A percentile compares a stretch with the other conserved stretches of the same genome.
Evolutionary conservation across 2,888 invertebrate genomes (phyloP).

Genomic region (Hypercompe scribonia): DNA sequence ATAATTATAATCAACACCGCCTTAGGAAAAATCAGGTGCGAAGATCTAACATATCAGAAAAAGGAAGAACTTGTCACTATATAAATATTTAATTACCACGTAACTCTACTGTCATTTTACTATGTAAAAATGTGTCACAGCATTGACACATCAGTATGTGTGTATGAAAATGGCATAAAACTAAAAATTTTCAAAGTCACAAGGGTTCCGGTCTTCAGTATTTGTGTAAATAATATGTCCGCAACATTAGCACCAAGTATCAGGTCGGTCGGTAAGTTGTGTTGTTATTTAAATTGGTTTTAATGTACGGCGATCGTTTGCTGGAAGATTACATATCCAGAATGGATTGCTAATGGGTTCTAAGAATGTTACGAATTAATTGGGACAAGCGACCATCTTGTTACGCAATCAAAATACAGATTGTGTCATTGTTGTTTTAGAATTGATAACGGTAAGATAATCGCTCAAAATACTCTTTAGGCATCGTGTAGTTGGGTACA

Average conservation of each 20-base stretch:
- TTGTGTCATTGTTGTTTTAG: slow-evolving; percentile 52
- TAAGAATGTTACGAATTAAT: slow-evolving; percentile 56
- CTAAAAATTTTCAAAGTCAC: neutral
- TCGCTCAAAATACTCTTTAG: slow-evolving; percentile 18
- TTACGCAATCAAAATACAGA: slow-evolving; percentile 49
- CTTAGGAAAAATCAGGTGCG: too few relatives aligned
- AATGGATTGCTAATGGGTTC: slow-evolving; percentile 46
- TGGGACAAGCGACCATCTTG: slow-evolving; percentile 48
- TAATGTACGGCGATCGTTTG: slow-evolving; percentile 5
- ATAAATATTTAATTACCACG: neutral
- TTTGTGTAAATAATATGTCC: neutral
- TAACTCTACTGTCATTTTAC: neutral
- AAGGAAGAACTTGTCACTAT: neutral
- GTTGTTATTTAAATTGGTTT: slow-evolving; percentile 31
- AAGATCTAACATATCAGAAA: too few relatives aligned
- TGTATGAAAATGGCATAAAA: neutral
- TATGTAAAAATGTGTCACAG: neutral
- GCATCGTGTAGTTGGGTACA: neutral
- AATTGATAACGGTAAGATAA: slow-evolving; percentile 36
- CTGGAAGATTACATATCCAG: slow-evolving; percentile 4
- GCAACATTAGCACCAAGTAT: neutral
- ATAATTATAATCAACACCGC: too few relatives aligned
- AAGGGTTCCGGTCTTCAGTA: neutral
- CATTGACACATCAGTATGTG: neutral
- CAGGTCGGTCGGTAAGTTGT: neutral